A percentile compares a stretch with the other conserved stretches of the same genome.
phyloP scores from a whole-genome alignment of 1,140 invertebrate species.

The Leptopilina boulardi region DNA sequence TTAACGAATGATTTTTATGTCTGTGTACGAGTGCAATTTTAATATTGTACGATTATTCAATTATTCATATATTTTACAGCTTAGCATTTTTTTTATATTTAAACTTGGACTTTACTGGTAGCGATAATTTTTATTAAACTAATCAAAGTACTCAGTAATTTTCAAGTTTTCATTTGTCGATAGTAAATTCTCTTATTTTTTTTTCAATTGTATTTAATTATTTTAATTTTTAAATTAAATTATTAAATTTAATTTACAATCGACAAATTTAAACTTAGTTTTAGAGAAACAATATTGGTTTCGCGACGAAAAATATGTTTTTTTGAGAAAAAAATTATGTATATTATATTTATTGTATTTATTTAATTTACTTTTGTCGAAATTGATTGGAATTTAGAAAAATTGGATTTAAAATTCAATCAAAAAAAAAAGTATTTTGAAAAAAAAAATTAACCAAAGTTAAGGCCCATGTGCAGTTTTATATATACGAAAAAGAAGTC shows the following conservation, averaged over 20 bases:
- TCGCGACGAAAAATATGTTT: constrained; percentile 15
- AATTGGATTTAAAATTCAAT: constrained; percentile 1
- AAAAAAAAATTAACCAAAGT: background rate
- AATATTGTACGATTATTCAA: background rate
- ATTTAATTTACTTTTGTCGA: background rate
- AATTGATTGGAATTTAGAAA: background rate
- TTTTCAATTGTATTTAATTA: background rate
- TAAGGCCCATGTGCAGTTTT: background rate
- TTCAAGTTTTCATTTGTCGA: background rate
- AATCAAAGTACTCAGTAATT: constrained; percentile 11
- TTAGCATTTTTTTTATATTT: background rate
- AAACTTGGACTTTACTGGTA: constrained; percentile 12
- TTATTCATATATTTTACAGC: constrained; percentile 3
- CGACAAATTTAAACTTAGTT: background rate
- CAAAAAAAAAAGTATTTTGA: background rate
- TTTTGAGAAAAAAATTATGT: background rate
- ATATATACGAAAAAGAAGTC: background rate
- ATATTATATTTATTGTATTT: background rate
- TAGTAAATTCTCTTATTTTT: background rate
- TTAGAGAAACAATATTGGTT: background rate
- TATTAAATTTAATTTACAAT: background rate
- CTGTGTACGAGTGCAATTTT: background rate
- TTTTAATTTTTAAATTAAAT: too few species aligned
- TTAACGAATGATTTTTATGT: background rate
- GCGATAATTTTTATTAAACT: background rate